Evolutionary conservation across 2,113 vertebrate species (phyloP).

Genomic region (Hepsetus odoe): DNA sequence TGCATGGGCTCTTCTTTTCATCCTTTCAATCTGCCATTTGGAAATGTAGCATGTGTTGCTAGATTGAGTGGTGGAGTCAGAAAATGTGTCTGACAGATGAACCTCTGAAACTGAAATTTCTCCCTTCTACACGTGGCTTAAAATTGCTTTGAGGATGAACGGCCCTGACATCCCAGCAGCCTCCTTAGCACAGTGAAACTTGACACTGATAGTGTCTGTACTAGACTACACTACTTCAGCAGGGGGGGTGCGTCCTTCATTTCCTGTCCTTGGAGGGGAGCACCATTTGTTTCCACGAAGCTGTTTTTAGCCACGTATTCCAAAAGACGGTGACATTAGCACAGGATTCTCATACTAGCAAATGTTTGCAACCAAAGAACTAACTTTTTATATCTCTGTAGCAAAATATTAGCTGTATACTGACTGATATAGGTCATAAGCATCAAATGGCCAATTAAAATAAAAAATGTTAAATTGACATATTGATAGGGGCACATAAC

Average conservation of each 20-base stretch:
- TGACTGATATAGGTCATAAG: too few relatives aligned
- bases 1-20: not conserved
- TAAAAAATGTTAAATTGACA: not conserved
- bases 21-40: not conserved
- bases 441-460: too few relatives aligned
- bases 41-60: slow-evolving; percentile 9
- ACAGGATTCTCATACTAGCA: not conserved
- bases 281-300: slow-evolving; percentile 54
- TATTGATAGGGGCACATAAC: not conserved
- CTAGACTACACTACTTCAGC: slow-evolving; percentile 43
- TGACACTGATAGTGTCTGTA: slow-evolving; percentile 46
- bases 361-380: not conserved
- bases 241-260: slow-evolving; percentile 55
- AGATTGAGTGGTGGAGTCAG: slow-evolving; percentile 32
- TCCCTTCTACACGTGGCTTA: not conserved
- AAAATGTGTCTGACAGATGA: slow-evolving; percentile 25
- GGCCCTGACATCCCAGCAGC: slow-evolving; percentile 34
- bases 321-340: not conserved
- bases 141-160: slow-evolving; percentile 10
- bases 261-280: slow-evolving; percentile 57
- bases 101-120: slow-evolving; percentile 10
- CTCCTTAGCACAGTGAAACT: slow-evolving; percentile 34
- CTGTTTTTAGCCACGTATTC: not conserved
- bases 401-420: too few relatives aligned
- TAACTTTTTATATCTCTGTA: too few relatives aligned